Base-by-base conservation (phyloP, 1,140 invertebrate species). In the Muscidifurax raptorellus region DNA sequence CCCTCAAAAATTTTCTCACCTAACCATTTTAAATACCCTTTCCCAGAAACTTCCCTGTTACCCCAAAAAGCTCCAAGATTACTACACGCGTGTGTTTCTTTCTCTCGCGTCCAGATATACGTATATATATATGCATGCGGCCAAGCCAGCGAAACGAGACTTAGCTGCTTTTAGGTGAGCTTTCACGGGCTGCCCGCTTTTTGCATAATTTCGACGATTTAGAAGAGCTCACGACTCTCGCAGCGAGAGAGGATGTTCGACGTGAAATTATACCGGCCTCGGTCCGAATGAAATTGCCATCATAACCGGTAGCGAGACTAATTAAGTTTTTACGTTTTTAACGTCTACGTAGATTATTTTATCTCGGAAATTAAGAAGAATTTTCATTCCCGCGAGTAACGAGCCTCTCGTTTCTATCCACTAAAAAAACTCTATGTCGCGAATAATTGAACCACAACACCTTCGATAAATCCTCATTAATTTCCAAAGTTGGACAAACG, bases 171-270 rank as follows among this genome's bases (percentile, higher is more conserved):
- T 15, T 47, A 47, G 44, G 12, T 2, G 44, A 47, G 44, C 15
- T 47, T 47, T 47, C 44, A 47, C 12, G 44, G 44, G 15, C 15
- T 47, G 15, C 40, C 27, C 78, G 22, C 32, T 67, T 80, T 80
- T 80, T 80, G 78, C 78, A 80, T 80, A 80, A 80, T 80, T 80
- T 44, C n/a, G 78, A 69, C 78, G 32, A 80, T 80, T 80, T 67
- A 80, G 32, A 80, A 40, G 32, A 44, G 52, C 77, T 18, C 28
- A 30, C 5, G 22, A n/a, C 36, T 40, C 6, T n/a, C 72, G 30
- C 28, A 36, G 4, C n/a, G 59, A 7, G 30, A 7, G 30, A 25
- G 15, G 30, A 78, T 80, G 32, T 80, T 80, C 36, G 59, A 64
- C 78, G 22, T 44, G 64, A 44, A 80, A 80, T 80, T 67, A 80